phyloP scores from a whole-genome alignment of 1,140 invertebrate species.

The Tribolium madens region DNA sequence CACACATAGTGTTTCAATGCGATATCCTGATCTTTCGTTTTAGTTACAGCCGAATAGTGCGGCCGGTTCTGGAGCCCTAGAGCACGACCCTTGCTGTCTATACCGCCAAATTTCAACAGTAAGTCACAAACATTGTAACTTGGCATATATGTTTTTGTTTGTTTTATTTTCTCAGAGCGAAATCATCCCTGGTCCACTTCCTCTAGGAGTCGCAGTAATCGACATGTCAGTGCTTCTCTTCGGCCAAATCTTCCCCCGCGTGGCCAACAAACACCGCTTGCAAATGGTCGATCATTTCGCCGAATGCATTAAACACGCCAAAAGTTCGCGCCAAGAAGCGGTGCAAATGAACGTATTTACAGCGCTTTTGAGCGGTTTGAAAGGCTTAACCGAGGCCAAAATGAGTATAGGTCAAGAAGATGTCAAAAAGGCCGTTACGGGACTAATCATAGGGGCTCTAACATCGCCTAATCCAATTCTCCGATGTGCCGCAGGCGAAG shows the following conservation, averaged over 20 bases:
- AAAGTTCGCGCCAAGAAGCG: slow-evolving; percentile 91
- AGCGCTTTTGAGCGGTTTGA: slow-evolving; percentile 89
- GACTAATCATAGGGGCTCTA: slow-evolving; percentile 83
- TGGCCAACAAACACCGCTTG: slow-evolving; percentile 94
- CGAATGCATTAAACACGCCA: slow-evolving; percentile 94
- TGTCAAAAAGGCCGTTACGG: slow-evolving; percentile 87
- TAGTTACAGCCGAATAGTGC: slow-evolving; percentile 92
- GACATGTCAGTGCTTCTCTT: slow-evolving; percentile 94
- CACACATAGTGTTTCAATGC: slow-evolving; percentile 10
- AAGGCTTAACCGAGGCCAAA: slow-evolving; percentile 90
- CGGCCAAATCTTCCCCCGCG: slow-evolving; percentile 92
- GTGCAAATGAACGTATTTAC: slow-evolving; percentile 98
- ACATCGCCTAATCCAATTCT: slow-evolving; percentile 88
- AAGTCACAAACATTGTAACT: too few species aligned
- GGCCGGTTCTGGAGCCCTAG: slow-evolving; percentile 93
- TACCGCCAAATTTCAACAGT: slow-evolving; percentile 78
- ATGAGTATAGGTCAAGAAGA: slow-evolving; percentile 88
- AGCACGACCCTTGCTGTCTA: slow-evolving; percentile 94
- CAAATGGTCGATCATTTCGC: slow-evolving; percentile 98
- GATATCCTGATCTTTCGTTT: slow-evolving; percentile 52
- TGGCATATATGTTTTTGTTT: too few species aligned
- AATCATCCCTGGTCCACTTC: slow-evolving; percentile 85
- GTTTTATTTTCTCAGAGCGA: slow-evolving; percentile 68
- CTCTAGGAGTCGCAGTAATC: slow-evolving; percentile 96
- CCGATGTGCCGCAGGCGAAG: slow-evolving; percentile 89